phyloP scores from a whole-genome alignment of 2,113 vertebrate species.

The Zosterops hypoxanthus region DNA sequence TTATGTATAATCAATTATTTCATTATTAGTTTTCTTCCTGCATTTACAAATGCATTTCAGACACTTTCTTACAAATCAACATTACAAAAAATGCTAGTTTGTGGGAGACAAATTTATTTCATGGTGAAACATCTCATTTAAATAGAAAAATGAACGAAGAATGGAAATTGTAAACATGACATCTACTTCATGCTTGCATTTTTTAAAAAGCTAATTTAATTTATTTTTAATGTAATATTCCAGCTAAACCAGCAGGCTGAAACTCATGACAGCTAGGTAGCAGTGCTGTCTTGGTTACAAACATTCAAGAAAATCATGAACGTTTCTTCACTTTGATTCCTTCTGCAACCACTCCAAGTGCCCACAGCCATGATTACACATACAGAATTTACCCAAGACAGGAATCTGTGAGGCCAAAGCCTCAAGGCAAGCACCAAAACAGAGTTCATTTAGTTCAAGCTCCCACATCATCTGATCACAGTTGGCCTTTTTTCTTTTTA shows the following conservation, averaged over 20 bases:
- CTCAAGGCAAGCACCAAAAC: background rate
- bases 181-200: background rate
- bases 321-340: background rate
- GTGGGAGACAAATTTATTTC: background rate
- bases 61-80: background rate
- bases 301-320: background rate
- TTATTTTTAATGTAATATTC: background rate
- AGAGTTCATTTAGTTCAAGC: background rate
- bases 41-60: background rate
- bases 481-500: background rate
- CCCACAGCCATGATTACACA: background rate
- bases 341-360: background rate
- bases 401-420: background rate
- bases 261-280: background rate
- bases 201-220: background rate
- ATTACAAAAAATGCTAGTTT: background rate
- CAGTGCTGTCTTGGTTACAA: background rate
- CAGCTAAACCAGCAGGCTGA: background rate
- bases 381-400: background rate
- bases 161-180: background rate
- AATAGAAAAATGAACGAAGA: background rate
- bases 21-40: background rate
- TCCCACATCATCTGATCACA: background rate
- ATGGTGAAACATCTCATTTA: background rate
- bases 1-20: background rate